Percentiles rank a stretch among this genome's conserved stretches.
phyloP scores from a whole-genome alignment of 2,113 vertebrate species.

The Chaetops frenatus region DNA sequence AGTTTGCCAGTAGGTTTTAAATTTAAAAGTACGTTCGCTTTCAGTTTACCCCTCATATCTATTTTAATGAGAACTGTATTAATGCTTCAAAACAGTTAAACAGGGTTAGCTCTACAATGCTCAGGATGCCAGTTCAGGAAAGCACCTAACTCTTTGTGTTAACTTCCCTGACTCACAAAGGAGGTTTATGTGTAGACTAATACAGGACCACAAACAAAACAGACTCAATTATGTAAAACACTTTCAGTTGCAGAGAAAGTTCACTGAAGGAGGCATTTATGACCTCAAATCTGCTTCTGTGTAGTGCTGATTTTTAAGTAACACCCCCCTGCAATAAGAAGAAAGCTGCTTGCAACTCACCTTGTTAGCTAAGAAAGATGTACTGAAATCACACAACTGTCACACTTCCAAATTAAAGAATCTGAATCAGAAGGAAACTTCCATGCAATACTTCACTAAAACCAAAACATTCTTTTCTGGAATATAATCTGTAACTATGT shows the following conservation, averaged over 20 bases:
- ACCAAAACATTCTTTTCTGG: neutral
- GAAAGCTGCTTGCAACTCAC: neutral
- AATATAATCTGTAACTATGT: neutral
- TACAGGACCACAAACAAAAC: neutral
- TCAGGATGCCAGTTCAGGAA: neutral
- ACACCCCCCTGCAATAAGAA: neutral
- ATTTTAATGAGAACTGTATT: neutral
- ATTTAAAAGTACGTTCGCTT: neutral
- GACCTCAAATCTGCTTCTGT: neutral
- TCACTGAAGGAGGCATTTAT: neutral
- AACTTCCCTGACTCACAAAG: neutral
- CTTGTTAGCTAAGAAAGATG: neutral
- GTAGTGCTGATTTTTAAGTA: neutral
- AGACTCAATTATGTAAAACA: neutral
- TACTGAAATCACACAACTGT: neutral
- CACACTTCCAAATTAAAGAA: neutral
- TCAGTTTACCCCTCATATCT: neutral
- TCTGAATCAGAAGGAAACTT: neutral
- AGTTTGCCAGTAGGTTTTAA: neutral
- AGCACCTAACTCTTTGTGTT: neutral
- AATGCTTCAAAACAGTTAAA: neutral
- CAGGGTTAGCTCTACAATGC: neutral
- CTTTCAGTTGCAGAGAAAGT: neutral
- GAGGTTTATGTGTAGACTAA: neutral
- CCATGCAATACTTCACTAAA: neutral